phyloP scores from a whole-genome alignment of 2,797 vertebrate genomes.

The Parauchenoglanis punctatus region DNA sequence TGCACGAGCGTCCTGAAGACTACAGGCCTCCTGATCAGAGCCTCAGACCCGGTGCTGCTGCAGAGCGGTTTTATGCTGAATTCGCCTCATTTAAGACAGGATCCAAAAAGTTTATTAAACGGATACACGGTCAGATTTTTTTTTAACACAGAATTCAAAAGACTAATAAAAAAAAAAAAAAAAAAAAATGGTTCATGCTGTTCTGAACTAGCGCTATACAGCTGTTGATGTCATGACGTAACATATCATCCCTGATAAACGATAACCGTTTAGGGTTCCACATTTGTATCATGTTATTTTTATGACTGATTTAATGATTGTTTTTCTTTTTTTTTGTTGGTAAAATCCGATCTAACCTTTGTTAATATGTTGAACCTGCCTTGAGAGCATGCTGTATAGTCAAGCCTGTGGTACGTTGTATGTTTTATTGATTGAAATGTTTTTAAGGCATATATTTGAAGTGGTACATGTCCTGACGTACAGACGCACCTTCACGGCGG shows the following conservation, averaged over 20 bases:
- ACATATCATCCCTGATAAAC: conserved; percentile 54
- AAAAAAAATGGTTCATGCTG: conserved; percentile 14
- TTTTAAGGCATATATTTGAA: conserved; percentile 59
- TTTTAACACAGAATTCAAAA: conserved; percentile 14
- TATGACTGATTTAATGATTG: conserved; percentile 41
- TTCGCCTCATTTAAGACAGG: background rate
- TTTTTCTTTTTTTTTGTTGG: conserved; percentile 31
- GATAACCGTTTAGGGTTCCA: conserved; percentile 41
- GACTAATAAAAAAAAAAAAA: conserved; percentile 2
- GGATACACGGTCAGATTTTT: conserved; percentile 10
- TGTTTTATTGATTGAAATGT: conserved; percentile 66
- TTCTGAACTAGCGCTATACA: conserved; percentile 46
- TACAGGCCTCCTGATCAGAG: background rate
- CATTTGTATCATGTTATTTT: conserved; percentile 50
- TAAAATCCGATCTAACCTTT: conserved; percentile 42
- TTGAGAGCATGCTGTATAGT: conserved; percentile 70
- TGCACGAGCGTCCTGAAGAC: conserved; percentile 22
- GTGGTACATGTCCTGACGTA: conserved; percentile 32
- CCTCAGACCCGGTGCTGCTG: background rate
- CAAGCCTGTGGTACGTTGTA: conserved; percentile 60
- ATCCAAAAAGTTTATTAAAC: conserved; percentile 27
- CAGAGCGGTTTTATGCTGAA: background rate
- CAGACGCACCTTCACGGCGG: conserved; percentile 45
- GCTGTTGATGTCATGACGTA: conserved; percentile 58
- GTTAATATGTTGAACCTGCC: conserved; percentile 60